phyloP scores from a whole-genome alignment of 2,113 vertebrate genomes.

The Corythaeola cristata region DNA sequence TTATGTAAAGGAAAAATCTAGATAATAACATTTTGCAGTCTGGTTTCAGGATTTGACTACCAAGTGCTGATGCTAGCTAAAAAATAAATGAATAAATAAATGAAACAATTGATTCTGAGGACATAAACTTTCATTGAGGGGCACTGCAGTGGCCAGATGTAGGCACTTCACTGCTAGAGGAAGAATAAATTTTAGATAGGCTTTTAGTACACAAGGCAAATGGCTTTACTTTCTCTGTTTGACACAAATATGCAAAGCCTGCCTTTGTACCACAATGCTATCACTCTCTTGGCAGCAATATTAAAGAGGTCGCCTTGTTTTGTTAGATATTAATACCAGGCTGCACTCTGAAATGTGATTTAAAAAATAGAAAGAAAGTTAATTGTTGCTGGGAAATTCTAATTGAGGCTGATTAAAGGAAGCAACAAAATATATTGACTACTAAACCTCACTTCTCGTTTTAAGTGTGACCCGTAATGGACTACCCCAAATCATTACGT shows the following conservation, averaged over 20 bases:
- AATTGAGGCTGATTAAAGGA: conserved; percentile 68
- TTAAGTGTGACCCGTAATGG: conserved; percentile 49
- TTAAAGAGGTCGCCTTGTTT: conserved; percentile 29
- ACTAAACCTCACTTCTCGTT: conserved; percentile 64
- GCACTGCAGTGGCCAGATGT: conserved; percentile 24
- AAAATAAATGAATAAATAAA: not conserved
- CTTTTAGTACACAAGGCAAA: conserved; percentile 59
- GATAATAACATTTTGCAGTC: not conserved
- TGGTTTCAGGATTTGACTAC: conserved; percentile 22
- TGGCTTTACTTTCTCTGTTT: not conserved
- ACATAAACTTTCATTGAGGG: conserved; percentile 21
- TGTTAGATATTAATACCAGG: conserved; percentile 31
- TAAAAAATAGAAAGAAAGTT: conserved; percentile 63
- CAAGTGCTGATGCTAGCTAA: not conserved
- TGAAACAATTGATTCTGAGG: not conserved
- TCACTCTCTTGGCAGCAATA: conserved; percentile 34
- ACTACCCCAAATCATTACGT: not conserved
- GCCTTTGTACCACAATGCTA: conserved; percentile 52
- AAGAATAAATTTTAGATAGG: conserved; percentile 56
- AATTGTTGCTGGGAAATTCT: conserved; percentile 60
- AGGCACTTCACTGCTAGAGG: conserved; percentile 27
- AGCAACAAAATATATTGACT: conserved; percentile 57
- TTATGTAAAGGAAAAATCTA: not conserved
- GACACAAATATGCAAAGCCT: not conserved
- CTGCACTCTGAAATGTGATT: conserved; percentile 30